Percentiles rank a stretch among this genome's conserved stretches.
These are phyloP conservation scores for Cacoxenus indagator DNA, from an alignment of 2,888 invertebrate genomes.

Conservation along the genomic window DNA sequence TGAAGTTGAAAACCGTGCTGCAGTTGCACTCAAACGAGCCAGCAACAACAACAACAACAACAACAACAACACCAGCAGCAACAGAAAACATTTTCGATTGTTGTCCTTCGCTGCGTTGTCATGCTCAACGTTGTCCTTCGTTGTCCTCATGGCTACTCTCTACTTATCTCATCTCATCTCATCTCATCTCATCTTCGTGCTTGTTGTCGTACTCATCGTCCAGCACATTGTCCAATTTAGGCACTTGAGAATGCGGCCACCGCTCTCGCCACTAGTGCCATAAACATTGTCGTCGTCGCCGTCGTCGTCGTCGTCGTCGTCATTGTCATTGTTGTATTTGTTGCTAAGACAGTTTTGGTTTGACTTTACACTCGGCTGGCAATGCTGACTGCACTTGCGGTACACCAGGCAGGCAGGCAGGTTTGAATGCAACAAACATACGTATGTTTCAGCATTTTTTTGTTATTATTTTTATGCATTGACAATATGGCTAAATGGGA, in stretches of 20 bases:
- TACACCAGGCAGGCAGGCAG: neutral
- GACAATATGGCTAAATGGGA: neutral
- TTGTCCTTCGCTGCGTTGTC: neutral
- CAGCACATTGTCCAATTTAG: slow-evolving; percentile 5
- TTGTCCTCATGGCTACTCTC: slow-evolving; percentile 11
- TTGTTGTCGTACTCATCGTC: neutral
- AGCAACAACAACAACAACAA: slow-evolving; percentile 4
- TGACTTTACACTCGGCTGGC: slow-evolving; percentile 3
- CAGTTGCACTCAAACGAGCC: slow-evolving; percentile 3
- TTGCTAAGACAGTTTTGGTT: slow-evolving; percentile 5
- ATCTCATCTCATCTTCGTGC: neutral
- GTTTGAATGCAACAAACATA: neutral
- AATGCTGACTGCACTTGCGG: neutral
- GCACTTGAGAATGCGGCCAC: neutral
- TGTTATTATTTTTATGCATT: neutral
- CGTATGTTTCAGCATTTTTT: neutral
- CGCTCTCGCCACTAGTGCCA: neutral
- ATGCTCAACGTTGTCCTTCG: neutral
- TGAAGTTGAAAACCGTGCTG: slow-evolving; percentile 16
- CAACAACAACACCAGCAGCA: neutral
- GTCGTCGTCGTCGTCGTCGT: neutral
- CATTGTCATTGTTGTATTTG: neutral
- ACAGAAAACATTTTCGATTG: slow-evolving; percentile 16
- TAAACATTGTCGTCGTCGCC: neutral
- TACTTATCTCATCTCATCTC: too few species aligned